Conservation (phyloP, 2,888 invertebrate genomes). For the Xestia sexstrigata region DNA sequence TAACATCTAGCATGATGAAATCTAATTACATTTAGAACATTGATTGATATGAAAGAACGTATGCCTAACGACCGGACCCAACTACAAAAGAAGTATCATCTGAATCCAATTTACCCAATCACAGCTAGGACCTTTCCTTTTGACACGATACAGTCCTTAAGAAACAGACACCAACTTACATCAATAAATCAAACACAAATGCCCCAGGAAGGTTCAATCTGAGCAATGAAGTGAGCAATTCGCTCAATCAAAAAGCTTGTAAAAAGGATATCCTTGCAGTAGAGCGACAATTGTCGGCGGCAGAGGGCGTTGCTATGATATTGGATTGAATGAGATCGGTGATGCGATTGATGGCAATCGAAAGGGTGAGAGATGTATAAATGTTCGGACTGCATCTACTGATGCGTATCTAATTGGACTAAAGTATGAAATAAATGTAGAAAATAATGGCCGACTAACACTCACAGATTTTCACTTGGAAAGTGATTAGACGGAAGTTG, state of each 20-base stretch:
- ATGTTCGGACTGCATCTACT: slow-evolving; percentile 6
- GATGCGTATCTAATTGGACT: slow-evolving; percentile 7
- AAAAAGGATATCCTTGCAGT: slow-evolving; percentile 82
- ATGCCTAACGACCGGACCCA: neutral
- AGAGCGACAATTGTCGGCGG: slow-evolving; percentile 59
- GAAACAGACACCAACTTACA: slow-evolving; percentile 24
- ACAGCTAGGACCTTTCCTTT: neutral
- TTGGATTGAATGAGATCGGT: slow-evolving; percentile 60
- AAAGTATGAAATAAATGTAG: neutral
- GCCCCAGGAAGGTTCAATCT: slow-evolving; percentile 70
- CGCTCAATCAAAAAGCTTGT: slow-evolving; percentile 78
- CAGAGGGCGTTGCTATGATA: slow-evolving; percentile 78
- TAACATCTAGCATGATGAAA: neutral
- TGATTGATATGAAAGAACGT: neutral
- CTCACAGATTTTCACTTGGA: neutral
- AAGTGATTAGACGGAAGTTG: neutral
- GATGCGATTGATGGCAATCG: slow-evolving; percentile 55
- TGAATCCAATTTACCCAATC: slow-evolving; percentile 18
- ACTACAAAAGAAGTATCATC: neutral
- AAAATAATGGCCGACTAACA: neutral
- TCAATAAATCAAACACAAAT: slow-evolving; percentile 51
- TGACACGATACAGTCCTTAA: slow-evolving; percentile 10
- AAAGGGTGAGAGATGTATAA: slow-evolving; percentile 41
- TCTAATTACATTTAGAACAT: neutral
- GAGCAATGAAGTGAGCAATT: slow-evolving; percentile 77